Percentiles rank a stretch among this genome's conserved stretches.
phyloP scores from a whole-genome alignment of 37 sponge, comb jelly and placozoan genomes.

The Ianthella basta region DNA sequence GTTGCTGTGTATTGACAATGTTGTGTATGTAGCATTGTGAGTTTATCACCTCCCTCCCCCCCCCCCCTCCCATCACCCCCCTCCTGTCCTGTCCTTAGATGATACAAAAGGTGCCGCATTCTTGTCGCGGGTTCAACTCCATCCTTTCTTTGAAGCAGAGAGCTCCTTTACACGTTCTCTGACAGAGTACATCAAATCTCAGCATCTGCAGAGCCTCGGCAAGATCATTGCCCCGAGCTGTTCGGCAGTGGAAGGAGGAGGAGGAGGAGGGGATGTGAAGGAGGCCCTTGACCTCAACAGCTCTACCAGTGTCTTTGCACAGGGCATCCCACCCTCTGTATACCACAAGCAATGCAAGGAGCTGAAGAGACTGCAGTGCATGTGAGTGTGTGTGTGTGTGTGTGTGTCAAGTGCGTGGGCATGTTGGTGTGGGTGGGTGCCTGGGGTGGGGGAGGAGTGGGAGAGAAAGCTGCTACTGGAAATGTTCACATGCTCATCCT shows the following conservation, averaged over 20 bases:
- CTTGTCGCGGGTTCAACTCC: slow-evolving; percentile 17
- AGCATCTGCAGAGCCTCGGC: slow-evolving; percentile 41
- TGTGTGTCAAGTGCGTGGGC: background rate
- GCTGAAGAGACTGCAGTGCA: slow-evolving; percentile 45
- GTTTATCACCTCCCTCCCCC: background rate
- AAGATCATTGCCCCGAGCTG: slow-evolving; percentile 8
- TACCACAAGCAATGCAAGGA: slow-evolving; percentile 43
- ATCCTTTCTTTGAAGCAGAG: slow-evolving; percentile 27
- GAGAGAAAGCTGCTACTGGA: background rate
- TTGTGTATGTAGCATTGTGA: background rate
- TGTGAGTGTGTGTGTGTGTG: slow-evolving; percentile 44
- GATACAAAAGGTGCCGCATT: background rate
- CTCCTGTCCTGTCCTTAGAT: background rate
- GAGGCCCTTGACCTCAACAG: background rate
- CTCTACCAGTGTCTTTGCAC: background rate
- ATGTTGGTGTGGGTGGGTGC: background rate
- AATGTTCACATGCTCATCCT: background rate
- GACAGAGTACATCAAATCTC: slow-evolving; percentile 62
- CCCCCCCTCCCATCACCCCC: background rate
- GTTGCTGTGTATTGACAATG: background rate
- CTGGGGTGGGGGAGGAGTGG: background rate
- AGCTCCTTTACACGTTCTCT: slow-evolving; percentile 50
- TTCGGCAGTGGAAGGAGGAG: background rate
- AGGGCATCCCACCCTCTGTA: slow-evolving; percentile 31
- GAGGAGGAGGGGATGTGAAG: slow-evolving; percentile 21